These are phyloP conservation scores for Xylophagus ater DNA, from an alignment of 2,888 invertebrate genomes.

Conservation along the genomic window DNA sequence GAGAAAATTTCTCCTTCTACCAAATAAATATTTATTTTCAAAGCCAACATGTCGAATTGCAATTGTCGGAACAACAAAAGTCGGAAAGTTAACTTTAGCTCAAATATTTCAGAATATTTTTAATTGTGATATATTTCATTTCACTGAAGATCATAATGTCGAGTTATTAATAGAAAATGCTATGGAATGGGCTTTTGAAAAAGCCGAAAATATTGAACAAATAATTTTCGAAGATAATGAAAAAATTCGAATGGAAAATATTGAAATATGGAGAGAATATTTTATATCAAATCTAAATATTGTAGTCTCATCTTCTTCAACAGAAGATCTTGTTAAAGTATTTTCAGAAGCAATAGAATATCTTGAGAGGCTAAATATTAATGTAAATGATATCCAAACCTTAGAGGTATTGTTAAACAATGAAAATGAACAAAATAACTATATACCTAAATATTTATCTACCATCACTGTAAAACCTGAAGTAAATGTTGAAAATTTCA, in stretches of 20 bases:
- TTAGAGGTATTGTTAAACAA: no score
- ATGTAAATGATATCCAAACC: no score
- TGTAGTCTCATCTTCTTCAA: no score
- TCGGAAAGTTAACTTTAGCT: conserved; percentile 51
- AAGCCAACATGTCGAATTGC: conserved; percentile 48
- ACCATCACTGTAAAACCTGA: no score
- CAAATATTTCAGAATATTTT: neutral
- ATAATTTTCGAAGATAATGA: conserved; percentile 32
- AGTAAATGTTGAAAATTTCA: no score
- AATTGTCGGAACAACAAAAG: conserved; percentile 47
- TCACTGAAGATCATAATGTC: neutral
- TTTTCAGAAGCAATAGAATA: conserved; percentile 17
- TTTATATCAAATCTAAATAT: conserved; percentile 29
- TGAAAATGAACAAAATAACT: no score
- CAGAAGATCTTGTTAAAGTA: conserved; percentile 38
- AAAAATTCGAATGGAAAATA: conserved; percentile 8
- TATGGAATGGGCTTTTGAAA: neutral
- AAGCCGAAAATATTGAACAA: neutral
- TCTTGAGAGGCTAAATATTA: no score
- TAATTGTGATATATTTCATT: neutral
- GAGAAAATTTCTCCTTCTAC: conserved; percentile 48
- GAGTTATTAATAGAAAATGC: neutral
- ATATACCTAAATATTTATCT: no score
- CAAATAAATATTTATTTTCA: conserved; percentile 47
- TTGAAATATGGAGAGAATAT: conserved; percentile 9